Evolutionary conservation across 2,888 invertebrate genomes (phyloP).

Genomic region (Harpalus rubripes): DNA sequence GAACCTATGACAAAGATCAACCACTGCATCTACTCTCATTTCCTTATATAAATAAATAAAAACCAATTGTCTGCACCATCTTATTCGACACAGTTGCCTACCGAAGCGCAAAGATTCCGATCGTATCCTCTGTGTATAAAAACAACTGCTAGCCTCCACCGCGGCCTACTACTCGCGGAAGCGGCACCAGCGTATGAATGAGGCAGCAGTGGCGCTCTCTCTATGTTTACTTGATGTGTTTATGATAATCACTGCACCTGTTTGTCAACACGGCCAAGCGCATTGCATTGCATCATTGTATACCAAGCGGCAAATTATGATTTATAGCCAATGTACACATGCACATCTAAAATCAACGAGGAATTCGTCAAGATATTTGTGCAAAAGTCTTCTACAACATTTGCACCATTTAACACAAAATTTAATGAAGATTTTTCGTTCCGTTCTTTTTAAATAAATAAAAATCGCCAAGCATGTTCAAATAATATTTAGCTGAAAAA

Average conservation of each 20-base stretch:
- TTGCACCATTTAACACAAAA: no score
- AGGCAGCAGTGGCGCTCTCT: conserved; percentile 25
- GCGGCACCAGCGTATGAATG: background rate
- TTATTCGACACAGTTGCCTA: background rate
- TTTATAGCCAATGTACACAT: background rate
- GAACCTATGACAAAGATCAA: background rate
- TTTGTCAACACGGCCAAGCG: conserved; percentile 45
- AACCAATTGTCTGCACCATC: background rate
- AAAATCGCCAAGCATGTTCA: no score
- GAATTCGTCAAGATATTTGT: background rate
- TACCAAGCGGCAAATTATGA: background rate
- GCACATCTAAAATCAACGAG: background rate
- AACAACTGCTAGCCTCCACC: background rate
- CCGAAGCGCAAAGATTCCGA: background rate
- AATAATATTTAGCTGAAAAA: no score
- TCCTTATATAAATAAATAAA: conserved; percentile 1
- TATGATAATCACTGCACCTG: conserved; percentile 63
- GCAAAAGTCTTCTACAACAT: no score
- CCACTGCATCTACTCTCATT: background rate
- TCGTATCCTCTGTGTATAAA: background rate
- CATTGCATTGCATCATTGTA: background rate
- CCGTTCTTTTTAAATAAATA: no score
- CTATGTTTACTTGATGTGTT: conserved; percentile 48
- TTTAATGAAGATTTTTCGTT: no score
- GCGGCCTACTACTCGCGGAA: conserved; percentile 1